Evolutionary conservation across 2,797 vertebrate genomes (phyloP).

Genomic region (Craterocephalus amniculus): DNA sequence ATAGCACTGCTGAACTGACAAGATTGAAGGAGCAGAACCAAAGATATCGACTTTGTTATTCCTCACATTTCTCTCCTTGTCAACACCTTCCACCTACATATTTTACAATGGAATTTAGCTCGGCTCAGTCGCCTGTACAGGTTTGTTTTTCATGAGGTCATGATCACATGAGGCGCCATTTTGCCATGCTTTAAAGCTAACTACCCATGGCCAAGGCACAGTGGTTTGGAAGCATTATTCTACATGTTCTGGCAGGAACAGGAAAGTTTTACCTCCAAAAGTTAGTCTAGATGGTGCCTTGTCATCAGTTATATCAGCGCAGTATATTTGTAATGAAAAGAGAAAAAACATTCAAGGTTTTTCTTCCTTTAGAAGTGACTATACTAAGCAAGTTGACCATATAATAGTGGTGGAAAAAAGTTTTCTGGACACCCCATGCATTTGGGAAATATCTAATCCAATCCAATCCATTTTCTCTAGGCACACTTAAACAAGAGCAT

Average conservation of each 20-base stretch:
- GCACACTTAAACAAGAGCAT: no score
- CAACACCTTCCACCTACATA: slow-evolving; percentile 19
- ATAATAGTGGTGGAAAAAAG: no score
- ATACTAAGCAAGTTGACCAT: no score
- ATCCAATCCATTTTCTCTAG: no score
- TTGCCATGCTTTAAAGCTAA: not conserved
- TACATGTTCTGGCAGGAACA: not conserved
- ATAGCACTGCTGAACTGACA: slow-evolving; percentile 1
- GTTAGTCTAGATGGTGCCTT: not conserved
- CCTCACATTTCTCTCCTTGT: slow-evolving; percentile 33
- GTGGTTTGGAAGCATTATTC: not conserved
- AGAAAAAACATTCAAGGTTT: no score
- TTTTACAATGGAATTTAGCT: slow-evolving; percentile 6
- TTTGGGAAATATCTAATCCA: no score
- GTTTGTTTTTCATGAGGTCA: slow-evolving; percentile 8
- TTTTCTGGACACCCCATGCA: no score
- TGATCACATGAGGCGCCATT: not conserved
- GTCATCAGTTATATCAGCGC: not conserved
- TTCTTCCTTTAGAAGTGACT: no score
- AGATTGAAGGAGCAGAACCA: slow-evolving; percentile 25
- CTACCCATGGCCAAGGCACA: not conserved
- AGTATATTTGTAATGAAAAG: no score
- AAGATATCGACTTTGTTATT: slow-evolving; percentile 21
- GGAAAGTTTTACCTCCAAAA: not conserved
- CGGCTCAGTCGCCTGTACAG: slow-evolving; percentile 3